A percentile compares a stretch with the other conserved stretches of the same genome.
Conservation (phyloP, 1,140 invertebrate species). For the Plectrocnemia conspersa region DNA sequence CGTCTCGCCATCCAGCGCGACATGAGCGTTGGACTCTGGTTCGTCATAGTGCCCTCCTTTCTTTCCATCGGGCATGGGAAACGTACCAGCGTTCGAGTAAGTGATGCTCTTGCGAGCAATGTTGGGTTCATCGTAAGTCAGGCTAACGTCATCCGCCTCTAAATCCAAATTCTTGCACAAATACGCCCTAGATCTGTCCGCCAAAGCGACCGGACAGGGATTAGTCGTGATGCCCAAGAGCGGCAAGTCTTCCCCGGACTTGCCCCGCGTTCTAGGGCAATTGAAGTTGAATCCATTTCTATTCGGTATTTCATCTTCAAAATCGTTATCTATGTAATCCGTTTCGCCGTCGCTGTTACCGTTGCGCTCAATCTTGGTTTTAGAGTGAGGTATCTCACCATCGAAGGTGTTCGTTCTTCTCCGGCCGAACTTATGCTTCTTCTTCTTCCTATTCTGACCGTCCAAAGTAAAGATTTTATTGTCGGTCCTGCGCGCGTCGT, state of each 20-base stretch:
- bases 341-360: conserved; percentile 30
- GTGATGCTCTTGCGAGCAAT: conserved; percentile 34
- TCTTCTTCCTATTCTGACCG: conserved; percentile 15
- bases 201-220: conserved; percentile 30
- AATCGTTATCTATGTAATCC: conserved; percentile 24
- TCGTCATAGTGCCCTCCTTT: conserved; percentile 39
- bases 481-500: background rate
- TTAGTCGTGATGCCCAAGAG: conserved; percentile 38
- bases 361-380: conserved; percentile 12
- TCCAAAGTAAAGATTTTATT: conserved; percentile 16
- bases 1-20: conserved; percentile 38
- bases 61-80: conserved; percentile 48
- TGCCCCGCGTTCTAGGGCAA: conserved; percentile 35
- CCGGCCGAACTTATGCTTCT: conserved; percentile 22
- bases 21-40: conserved; percentile 26
- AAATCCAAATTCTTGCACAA: conserved; percentile 32
- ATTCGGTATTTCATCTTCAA: conserved; percentile 16
- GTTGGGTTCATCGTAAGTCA: conserved; percentile 27
- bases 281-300: conserved; percentile 16
- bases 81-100: conserved; percentile 49
- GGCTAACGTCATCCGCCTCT: conserved; percentile 25
- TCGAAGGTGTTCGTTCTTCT: conserved; percentile 31
- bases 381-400: conserved; percentile 10
- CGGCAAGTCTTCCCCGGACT: conserved; percentile 42
- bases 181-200: conserved; percentile 29